Evolutionary conservation across 2,888 invertebrate genomes (phyloP).

Genomic region (Neoascia interrupta): DNA sequence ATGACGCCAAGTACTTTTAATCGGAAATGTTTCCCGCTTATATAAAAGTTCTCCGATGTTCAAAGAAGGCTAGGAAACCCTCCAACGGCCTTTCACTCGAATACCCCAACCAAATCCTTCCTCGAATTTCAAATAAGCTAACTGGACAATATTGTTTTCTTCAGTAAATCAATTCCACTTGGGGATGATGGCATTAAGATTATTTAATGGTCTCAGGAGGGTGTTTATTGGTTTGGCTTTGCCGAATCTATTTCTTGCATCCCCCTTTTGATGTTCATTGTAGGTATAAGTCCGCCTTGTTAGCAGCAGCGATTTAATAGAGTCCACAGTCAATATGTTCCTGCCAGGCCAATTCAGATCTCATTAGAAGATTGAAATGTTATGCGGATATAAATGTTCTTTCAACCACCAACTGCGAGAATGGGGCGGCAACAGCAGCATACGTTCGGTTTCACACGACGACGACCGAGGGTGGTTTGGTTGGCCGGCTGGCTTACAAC

Average conservation of each 20-base stretch:
- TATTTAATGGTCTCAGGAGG: slow-evolving; percentile 39
- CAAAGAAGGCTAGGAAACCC: too few species aligned
- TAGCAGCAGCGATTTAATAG: slow-evolving; percentile 58
- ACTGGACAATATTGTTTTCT: slow-evolving; percentile 22
- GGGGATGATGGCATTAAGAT: slow-evolving; percentile 46
- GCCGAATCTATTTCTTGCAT: slow-evolving; percentile 14
- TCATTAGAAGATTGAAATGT: slow-evolving; percentile 65
- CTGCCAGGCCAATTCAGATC: slow-evolving; percentile 64
- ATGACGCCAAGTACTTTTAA: too few species aligned
- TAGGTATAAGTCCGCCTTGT: slow-evolving; percentile 36
- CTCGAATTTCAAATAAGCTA: too few species aligned
- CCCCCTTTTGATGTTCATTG: slow-evolving; percentile 18
- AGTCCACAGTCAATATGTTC: slow-evolving; percentile 41
- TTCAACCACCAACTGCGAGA: slow-evolving; percentile 57
- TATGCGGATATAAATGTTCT: slow-evolving; percentile 62
- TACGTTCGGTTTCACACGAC: slow-evolving; percentile 66
- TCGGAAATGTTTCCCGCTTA: too few species aligned
- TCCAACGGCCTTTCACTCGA: too few species aligned
- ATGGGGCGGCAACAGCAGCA: slow-evolving; percentile 41
- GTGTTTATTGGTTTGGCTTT: slow-evolving; percentile 20
- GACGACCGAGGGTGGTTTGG: slow-evolving; percentile 1
- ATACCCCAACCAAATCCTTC: too few species aligned
- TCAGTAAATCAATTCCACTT: slow-evolving; percentile 19
- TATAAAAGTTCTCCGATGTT: too few species aligned
- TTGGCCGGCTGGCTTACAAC: background rate